These are phyloP conservation scores for Plusia festucae DNA, from an alignment of 2,888 invertebrate species.

Conservation along the genomic window DNA sequence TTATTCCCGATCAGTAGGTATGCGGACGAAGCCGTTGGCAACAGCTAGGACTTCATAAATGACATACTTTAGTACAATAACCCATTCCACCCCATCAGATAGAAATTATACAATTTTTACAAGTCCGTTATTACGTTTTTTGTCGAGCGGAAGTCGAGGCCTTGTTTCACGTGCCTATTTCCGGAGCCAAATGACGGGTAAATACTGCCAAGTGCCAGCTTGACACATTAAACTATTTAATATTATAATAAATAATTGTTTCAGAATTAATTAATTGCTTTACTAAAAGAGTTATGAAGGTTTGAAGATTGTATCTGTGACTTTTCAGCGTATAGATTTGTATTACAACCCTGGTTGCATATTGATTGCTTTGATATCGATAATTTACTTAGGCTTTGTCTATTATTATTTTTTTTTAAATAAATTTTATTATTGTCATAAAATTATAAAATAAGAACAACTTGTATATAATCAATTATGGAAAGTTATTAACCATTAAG, in stretches of 20 bases:
- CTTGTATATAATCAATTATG: too few relatives aligned
- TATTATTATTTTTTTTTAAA: too few relatives aligned
- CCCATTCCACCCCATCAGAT: conserved; percentile 27
- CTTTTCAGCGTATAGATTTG: neutral
- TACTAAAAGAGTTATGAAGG: neutral
- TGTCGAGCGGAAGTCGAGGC: conserved; percentile 50
- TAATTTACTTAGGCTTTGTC: too few relatives aligned
- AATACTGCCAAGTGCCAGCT: conserved; percentile 41
- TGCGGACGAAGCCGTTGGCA: too few relatives aligned
- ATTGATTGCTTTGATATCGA: too few relatives aligned
- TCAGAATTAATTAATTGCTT: neutral
- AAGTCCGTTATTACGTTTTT: conserved; percentile 38
- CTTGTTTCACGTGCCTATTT: conserved; percentile 57
- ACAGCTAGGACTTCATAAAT: neutral
- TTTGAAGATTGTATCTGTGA: neutral
- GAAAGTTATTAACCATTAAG: too few relatives aligned
- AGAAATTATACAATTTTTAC: conserved; percentile 35
- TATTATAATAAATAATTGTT: neutral
- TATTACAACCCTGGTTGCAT: neutral
- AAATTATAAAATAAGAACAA: too few relatives aligned
- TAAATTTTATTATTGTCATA: too few relatives aligned
- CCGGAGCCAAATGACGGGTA: conserved; percentile 45
- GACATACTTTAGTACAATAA: conserved; percentile 9
- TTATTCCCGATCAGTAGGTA: too few relatives aligned
- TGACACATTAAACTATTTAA: conserved; percentile 28